phyloP scores from a whole-genome alignment of 2,888 invertebrate species.

The Encarsia formosa region DNA sequence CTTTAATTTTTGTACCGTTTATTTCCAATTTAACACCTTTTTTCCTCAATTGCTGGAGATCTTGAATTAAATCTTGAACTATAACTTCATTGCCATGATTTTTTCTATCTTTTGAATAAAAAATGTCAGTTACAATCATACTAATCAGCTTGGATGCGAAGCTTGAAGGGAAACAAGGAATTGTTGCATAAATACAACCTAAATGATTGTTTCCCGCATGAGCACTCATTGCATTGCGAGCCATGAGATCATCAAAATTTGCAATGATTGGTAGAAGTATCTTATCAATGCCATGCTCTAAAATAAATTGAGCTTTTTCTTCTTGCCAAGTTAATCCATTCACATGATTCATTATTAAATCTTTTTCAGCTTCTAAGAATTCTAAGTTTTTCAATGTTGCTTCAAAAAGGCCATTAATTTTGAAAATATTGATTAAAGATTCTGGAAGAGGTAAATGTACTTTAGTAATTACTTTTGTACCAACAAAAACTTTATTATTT shows the following conservation, averaged over 20 bases:
- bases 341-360: no score
- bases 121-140: not conserved
- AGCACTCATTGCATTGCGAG: not conserved
- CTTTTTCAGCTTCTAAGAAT: not conserved
- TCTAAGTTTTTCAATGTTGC: not conserved
- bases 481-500: not conserved
- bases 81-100: not conserved
- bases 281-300: not conserved
- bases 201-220: not conserved
- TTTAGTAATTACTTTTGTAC: no score
- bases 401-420: not conserved
- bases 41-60: slow-evolving; percentile 5
- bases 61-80: slow-evolving; percentile 5
- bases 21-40: slow-evolving; percentile 6
- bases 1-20: not conserved
- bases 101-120: slow-evolving; percentile 6
- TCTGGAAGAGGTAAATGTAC: not conserved
- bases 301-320: no score
- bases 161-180: not conserved
- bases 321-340: no score
- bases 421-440: not conserved
- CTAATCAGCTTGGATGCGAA: slow-evolving; percentile 1
- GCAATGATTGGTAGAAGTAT: not conserved
- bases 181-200: not conserved
- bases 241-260: not conserved